Percentiles rank a stretch among this genome's conserved stretches.
phyloP scores from a whole-genome alignment of 2,797 vertebrate species.

The Myiotriccus ornatus region DNA sequence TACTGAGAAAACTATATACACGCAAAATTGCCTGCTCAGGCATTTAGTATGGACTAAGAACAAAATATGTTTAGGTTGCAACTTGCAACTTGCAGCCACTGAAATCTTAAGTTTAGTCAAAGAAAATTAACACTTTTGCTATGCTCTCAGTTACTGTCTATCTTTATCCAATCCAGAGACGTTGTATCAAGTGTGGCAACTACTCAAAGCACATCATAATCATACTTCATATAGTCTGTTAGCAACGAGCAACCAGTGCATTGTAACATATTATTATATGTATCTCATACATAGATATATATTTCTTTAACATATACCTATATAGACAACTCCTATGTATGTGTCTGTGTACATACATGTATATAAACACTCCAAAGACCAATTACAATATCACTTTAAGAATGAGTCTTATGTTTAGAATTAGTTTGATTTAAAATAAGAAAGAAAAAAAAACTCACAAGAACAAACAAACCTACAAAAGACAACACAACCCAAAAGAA shows the following conservation, averaged over 20 bases:
- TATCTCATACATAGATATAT: not conserved
- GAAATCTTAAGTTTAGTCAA: not conserved
- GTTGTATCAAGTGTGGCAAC: not conserved
- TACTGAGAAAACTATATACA: not conserved
- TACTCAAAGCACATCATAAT: not conserved
- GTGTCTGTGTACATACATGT: not conserved
- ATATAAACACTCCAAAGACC: not conserved
- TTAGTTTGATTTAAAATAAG: not conserved
- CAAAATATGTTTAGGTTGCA: conserved; percentile 24
- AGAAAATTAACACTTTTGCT: not conserved
- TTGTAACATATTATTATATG: not conserved
- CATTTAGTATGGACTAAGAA: conserved; percentile 7
- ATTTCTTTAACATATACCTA: not conserved
- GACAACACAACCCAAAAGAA: not conserved
- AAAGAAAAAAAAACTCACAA: fast-evolving
- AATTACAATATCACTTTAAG: not conserved
- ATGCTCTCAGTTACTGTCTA: not conserved
- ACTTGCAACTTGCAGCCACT: not conserved
- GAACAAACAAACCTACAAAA: not conserved
- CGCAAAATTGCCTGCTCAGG: conserved; percentile 1
- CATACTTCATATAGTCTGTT: not conserved
- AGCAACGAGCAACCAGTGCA: not conserved
- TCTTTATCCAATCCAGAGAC: not conserved
- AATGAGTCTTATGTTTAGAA: not conserved
- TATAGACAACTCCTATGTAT: not conserved